Base-by-base conservation (phyloP, 2,888 invertebrate species). In the Ernsta delagoae region DNA sequence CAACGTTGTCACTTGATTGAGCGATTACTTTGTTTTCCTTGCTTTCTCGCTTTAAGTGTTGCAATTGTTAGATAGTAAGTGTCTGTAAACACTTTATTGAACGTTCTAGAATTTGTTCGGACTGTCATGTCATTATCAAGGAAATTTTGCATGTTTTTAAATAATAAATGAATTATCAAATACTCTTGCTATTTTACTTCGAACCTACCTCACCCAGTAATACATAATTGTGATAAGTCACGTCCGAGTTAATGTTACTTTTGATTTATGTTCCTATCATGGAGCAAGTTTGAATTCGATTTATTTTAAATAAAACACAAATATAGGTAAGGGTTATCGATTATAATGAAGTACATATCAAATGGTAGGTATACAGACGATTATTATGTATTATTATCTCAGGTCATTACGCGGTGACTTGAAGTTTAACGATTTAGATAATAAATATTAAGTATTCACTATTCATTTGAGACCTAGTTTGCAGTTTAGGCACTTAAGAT, bases 151-250 rank as follows among this genome's bases (percentile, higher is more conserved):
- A 67, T 67, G 66, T 60, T 67, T 65, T 60, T 67, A 60, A 67
- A 60, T 50, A 67, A 67, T 67, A 67, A 67, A 67, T 43, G 66
- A 67, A 54, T 60, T 54, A 60, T 67, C 54, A 54, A 67, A 67
- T 43, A 67, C 11, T 54, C 43, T 43, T 54, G 53, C 43, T 67
- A 54, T 67, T 67, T 67, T 67, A 67, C 36, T 67, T 66, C 9
- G 41, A 65, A 43, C 43, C 53, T 45, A 60, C 60, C 66, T 60
- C 54, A 60, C 66, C 59, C 54, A 50, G 16, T 67, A 54, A 43
- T 24, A 24, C 24, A 24, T 60, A 41, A 65, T 65, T 65, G 50
- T 59, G 59, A 66, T 60, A 59, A 59, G 59, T 59, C 57, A 65
- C 59, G 66, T 66, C 41, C 11, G 0, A 7, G 12, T 41, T 67